Evolutionary conservation across 2,888 invertebrate genomes (phyloP), one percentile per base, ranked within the genome.

Genomic region (Elmis aenea): DNA sequence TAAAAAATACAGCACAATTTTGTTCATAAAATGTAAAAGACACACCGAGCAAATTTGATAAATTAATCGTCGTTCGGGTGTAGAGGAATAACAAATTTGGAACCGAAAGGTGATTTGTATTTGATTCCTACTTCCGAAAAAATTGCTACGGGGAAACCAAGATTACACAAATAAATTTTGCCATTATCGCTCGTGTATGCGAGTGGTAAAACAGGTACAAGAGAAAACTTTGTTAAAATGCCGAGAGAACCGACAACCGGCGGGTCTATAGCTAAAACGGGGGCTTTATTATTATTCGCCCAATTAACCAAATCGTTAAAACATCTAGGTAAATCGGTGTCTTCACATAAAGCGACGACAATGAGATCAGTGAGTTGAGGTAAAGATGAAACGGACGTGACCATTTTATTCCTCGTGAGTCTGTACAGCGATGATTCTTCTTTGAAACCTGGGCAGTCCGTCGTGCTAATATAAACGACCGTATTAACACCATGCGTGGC

Each of bases 71-170:
- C 57, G 36, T 56, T 61, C 8, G 66, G 66, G 61, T 83, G 80
- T 52, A 86, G 70, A 26, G 86, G 83, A 67, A 87, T 83, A 51
- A 85, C 81, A 68, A 84, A 85, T 69, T 86, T 86, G 35, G 84
- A 79, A 33, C 85, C 85, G 58, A 91, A 93, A 4, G 92, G 92
- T 48, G 90, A 84, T 57, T 80, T 78, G 71, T 91, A 93, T 46
- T 74, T 74, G 44, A 92, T 81, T 35, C 83, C 82, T 51, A 82
- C 79, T 55, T 83, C 82, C 32, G 74, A 70, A 70, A 84, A 90
- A 54, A 90, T 75, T 62, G 78, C 77, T 49, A 77, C 72, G 14
- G 93, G 91, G 58, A 91, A 76, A 50, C 85, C 86, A 58, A 91
- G 74, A 72, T 91, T 87, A 64, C 87, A 88, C 48, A 92, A 75